Base-by-base conservation (phyloP, 2,888 invertebrate genomes). In the Lasioglossum villosulum region DNA sequence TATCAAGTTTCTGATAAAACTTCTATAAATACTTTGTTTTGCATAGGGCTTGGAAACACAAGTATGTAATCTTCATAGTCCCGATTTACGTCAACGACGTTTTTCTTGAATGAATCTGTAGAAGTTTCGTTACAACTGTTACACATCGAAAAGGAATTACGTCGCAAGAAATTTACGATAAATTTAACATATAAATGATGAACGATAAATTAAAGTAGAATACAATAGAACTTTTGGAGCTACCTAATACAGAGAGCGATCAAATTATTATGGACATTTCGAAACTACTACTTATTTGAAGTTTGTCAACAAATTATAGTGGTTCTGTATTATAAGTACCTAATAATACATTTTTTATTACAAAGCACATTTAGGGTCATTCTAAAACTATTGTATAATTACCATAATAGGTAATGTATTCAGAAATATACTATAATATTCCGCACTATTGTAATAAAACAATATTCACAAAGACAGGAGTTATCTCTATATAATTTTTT, bases 11-110 rank as follows among this genome's bases (percentile, higher is more conserved):
- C 56, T 66, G 42, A 75, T 78, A 79, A 84, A 78, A 74, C 73
- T 84, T 78, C 66, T 74, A 77, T 70, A 78, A 71, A 77, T 72
- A 79, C 78, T 83, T 83, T 42, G 74, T 80, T 85, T 75, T 83
- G 52, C 75, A 14, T 42, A 66, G 52, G n/a, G 37, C 70, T 45
- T 59, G 48, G 59, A 42, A 75, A 83, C 84, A 23, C 37, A 37
- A 68, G 37, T 68, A 23, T 12, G 23, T 68, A 34, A 82, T 70
- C 70, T 14, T 16, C 19, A 5, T n/a, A n/a, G 34, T 27, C 39
- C 68, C 39, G 56, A 66, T 73, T 37, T 70, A 63, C 30, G 34
- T 66, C 74, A 37, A 37, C 4, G 73, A 45, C n/a, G 27, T 70
- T 39, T 45, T 37, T 68, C 66, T 23, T 70, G 56, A 75, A 56